Conservation (phyloP, 2,113 vertebrate genomes). For the Miniopterus natalensis region DNA sequence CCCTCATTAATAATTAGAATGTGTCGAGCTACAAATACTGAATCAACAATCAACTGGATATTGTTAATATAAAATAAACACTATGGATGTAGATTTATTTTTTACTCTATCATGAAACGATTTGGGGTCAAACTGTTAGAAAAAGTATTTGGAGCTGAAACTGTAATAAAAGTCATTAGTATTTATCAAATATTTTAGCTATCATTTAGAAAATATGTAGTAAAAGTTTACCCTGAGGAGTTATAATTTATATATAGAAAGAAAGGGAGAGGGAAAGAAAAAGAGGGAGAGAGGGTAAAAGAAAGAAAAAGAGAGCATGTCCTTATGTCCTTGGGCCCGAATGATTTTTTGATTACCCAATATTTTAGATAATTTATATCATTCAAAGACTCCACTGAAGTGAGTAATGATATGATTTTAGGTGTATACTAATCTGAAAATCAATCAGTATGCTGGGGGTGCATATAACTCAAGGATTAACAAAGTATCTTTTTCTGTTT, state of each 20-base stretch:
- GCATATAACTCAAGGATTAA: background rate
- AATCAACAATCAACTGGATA: background rate
- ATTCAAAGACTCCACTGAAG: background rate
- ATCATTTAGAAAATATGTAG: background rate
- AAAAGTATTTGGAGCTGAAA: background rate
- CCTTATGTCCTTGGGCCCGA: background rate
- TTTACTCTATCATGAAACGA: background rate
- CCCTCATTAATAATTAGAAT: background rate
- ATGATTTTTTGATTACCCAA: constrained; percentile 1
- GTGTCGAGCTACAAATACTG: background rate
- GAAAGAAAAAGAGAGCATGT: background rate
- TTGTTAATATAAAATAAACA: background rate
- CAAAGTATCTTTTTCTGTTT: background rate
- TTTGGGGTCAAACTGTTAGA: background rate
- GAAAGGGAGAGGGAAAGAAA: background rate
- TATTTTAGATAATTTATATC: background rate
- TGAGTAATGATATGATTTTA: constrained; percentile 2
- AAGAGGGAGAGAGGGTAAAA: fast-evolving
- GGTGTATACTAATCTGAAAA: background rate
- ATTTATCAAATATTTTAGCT: constrained; percentile 11
- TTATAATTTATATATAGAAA: background rate
- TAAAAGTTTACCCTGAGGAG: background rate
- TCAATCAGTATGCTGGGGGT: background rate
- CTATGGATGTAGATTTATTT: background rate
- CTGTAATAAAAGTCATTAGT: background rate